phyloP scores from a whole-genome alignment of 2,888 invertebrate species.

The Baccha elongata region DNA sequence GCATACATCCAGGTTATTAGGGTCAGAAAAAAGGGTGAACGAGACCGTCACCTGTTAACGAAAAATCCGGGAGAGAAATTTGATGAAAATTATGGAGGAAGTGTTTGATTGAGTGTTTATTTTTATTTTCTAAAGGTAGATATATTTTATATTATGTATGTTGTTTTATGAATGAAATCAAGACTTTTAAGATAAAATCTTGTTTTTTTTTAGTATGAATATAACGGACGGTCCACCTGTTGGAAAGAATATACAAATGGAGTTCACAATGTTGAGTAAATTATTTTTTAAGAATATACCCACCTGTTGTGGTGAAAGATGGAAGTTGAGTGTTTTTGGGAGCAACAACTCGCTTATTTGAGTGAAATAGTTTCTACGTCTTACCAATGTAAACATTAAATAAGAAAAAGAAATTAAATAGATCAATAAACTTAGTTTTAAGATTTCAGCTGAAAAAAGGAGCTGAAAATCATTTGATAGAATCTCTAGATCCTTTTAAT shows the following conservation, averaged over 20 bases:
- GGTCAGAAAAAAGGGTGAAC: background rate
- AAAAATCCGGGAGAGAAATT: slow-evolving; percentile 44
- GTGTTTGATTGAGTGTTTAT: slow-evolving; percentile 1
- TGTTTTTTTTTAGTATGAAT: background rate
- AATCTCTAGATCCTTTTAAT: background rate
- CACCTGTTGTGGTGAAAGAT: slow-evolving; percentile 44
- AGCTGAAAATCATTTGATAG: too few relatives aligned
- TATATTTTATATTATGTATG: background rate
- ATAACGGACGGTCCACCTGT: background rate
- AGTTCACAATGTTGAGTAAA: background rate
- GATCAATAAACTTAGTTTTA: too few relatives aligned
- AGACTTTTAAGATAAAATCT: background rate
- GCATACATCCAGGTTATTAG: slow-evolving; percentile 36
- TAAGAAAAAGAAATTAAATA: too few relatives aligned
- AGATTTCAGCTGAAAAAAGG: too few relatives aligned
- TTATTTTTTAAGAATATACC: background rate
- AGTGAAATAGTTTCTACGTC: slow-evolving; percentile 9
- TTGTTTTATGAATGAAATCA: background rate
- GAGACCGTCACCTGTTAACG: background rate
- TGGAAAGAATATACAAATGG: background rate
- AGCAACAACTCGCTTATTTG: slow-evolving; percentile 18
- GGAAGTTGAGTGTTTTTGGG: background rate
- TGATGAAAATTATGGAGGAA: background rate
- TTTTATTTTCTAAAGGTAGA: background rate
- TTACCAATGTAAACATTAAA: too few relatives aligned